phyloP scores from a whole-genome alignment of 2,113 vertebrate genomes.

The Cromileptes altivelis region DNA sequence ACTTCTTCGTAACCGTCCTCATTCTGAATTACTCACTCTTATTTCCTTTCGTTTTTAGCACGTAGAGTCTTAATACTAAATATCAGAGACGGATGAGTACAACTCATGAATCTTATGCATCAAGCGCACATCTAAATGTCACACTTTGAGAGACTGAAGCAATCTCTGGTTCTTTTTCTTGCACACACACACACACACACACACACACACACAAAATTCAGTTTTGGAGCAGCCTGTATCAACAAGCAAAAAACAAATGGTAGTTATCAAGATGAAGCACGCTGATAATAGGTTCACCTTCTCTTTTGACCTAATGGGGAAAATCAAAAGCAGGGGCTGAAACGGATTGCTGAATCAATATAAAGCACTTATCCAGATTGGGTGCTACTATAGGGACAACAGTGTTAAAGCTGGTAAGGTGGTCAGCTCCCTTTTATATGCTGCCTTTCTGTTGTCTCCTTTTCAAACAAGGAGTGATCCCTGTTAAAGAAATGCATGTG shows the following conservation, averaged over 20 bases:
- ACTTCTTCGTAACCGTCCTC: slow-evolving; percentile 67
- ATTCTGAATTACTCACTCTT: slow-evolving; percentile 72
- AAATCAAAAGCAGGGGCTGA: slow-evolving; percentile 74
- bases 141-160: slow-evolving; percentile 42
- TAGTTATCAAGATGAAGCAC: slow-evolving; percentile 71
- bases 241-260: slow-evolving; percentile 64
- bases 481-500: slow-evolving; percentile 31
- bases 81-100: slow-evolving; percentile 65
- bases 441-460: slow-evolving; percentile 47
- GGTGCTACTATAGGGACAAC: slow-evolving; percentile 67
- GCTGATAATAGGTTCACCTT: slow-evolving; percentile 77
- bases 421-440: slow-evolving; percentile 56
- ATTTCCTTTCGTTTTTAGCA: slow-evolving; percentile 66
- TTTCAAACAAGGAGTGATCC: slow-evolving; percentile 34
- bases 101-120: slow-evolving; percentile 53
- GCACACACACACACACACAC: slow-evolving; percentile 1
- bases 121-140: slow-evolving; percentile 61
- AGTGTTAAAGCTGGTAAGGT: slow-evolving; percentile 62
- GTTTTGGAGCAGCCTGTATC: slow-evolving; percentile 30
- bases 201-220: slow-evolving; percentile 2
- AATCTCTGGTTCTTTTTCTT: slow-evolving; percentile 1
- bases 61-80: slow-evolving; percentile 78
- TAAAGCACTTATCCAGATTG: slow-evolving; percentile 83
- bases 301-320: slow-evolving; percentile 75
- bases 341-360: slow-evolving; percentile 77